A percentile compares a stretch with the other conserved stretches of the same genome.
Conservation (phyloP, 2,888 invertebrate species). For the Oasisia sp. region DNA sequence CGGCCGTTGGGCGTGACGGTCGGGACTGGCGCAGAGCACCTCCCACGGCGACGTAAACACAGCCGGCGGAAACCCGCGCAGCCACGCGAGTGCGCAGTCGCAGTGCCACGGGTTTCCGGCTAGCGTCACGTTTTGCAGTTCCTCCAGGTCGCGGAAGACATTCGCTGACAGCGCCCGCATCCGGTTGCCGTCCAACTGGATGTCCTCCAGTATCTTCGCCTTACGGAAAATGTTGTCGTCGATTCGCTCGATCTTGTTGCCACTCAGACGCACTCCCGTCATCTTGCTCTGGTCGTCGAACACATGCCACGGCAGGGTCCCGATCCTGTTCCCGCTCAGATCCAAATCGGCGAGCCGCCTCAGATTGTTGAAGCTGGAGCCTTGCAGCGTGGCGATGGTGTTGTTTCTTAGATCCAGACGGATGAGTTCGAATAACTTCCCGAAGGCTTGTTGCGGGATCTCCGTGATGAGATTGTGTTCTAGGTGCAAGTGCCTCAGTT, state of each 20-base stretch:
- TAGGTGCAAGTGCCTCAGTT: neutral
- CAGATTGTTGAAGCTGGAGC: neutral
- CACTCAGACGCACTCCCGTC: neutral
- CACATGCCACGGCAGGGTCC: neutral
- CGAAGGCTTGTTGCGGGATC: neutral
- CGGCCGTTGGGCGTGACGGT: neutral
- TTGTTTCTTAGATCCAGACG: neutral
- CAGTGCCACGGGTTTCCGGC: conserved; percentile 7
- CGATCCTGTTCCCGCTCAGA: neutral
- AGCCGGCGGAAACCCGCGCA: neutral
- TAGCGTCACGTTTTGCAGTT: neutral
- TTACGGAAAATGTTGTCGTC: neutral
- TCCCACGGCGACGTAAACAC: neutral
- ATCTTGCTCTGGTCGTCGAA: neutral
- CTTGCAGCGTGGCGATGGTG: neutral
- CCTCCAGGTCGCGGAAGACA: neutral
- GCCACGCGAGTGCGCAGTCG: neutral
- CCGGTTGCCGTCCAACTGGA: neutral
- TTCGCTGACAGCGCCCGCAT: neutral
- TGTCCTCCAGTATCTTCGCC: neutral
- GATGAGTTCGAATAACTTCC: neutral
- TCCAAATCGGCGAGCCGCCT: neutral
- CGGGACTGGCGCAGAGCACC: neutral
- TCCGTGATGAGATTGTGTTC: neutral
- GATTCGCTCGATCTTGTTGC: neutral